Evolutionary conservation across 53 echinoderm and acorn worm species (phyloP).

Genomic region (Antedon mediterranea): DNA sequence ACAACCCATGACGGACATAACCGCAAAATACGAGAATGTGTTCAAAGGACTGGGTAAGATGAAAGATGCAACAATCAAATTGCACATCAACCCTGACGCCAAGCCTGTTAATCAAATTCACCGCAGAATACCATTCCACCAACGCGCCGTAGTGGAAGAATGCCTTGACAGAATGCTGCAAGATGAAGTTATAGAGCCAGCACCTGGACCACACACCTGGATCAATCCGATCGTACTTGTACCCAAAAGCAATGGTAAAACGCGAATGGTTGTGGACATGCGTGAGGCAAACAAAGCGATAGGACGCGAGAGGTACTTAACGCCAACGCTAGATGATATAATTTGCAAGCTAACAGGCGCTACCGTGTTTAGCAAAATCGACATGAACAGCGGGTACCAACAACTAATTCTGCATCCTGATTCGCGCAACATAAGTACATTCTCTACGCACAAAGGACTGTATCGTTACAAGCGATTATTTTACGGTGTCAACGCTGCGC

Average conservation of each 20-base stretch:
- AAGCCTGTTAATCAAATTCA: not conserved
- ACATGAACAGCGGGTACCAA: not conserved
- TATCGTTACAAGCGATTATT: not conserved
- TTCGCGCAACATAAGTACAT: not conserved
- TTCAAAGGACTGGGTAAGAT: not conserved
- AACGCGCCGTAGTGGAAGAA: not conserved
- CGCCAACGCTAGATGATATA: not conserved
- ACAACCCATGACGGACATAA: not conserved
- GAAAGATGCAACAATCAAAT: not conserved
- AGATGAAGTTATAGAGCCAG: not conserved
- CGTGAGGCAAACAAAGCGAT: not conserved
- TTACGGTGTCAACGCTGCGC: not conserved
- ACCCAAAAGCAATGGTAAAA: not conserved
- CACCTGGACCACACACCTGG: not conserved
- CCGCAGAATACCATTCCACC: not conserved
- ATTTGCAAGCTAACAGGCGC: not conserved
- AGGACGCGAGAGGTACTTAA: not conserved
- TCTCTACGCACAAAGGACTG: not conserved
- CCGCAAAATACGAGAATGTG: not conserved
- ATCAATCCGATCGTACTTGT: not conserved
- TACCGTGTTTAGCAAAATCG: not conserved
- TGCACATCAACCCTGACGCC: not conserved
- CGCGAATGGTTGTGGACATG: not conserved
- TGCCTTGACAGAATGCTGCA: not conserved
- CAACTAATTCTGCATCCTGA: not conserved